Evolutionary conservation across 2,888 invertebrate genomes (phyloP), one percentile per base, ranked within the genome.

Genomic region (Meiosimyza decipiens): DNA sequence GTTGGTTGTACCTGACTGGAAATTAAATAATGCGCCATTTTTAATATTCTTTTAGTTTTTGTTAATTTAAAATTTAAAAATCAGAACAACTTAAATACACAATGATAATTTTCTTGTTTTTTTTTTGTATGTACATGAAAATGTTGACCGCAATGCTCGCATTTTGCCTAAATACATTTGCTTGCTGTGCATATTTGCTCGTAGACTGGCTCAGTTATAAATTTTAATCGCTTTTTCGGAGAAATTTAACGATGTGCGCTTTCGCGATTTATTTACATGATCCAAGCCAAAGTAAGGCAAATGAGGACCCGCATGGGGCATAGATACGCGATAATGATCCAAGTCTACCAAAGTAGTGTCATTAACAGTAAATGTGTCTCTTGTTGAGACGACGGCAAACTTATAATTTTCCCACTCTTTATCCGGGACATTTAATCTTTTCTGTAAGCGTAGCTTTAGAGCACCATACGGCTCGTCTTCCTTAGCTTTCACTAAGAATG

Each of bases 181-280:
- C 66, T 16, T 82, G 47, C 72, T 59, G 76, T 66, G 50, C 59
- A 49, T 77, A 22, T 33, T 3, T 2, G 13, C 55, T 69, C 18
- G 16, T 65, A n/a, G 28, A 47, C 22, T 47, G 12, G 50, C 85
- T 89, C 92, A 99, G 91, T 99, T 99, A 91, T 99, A 98, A 87
- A 99, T 99, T 90, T 99, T 98, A 90, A 99, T 99, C 83, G 99
- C 97, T 89, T 99, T 99, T 90, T 99, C 99, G 86, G 98, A 90
- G 89, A 97, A 97, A 89, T 95, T 97, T 88, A 97, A 95, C 83
- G 98, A 93, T 84, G 97, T 95, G 82, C 97, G 91, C 88, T 97
- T 98, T 70, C 98, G 96, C 79, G 97, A 95, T 89, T 98, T 99
- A 90, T 99, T 99, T 85, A 97, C 92, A 88, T 99, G 99, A 88